Conservation (phyloP, 2,113 vertebrate species). For the Mustela nigripes region DNA sequence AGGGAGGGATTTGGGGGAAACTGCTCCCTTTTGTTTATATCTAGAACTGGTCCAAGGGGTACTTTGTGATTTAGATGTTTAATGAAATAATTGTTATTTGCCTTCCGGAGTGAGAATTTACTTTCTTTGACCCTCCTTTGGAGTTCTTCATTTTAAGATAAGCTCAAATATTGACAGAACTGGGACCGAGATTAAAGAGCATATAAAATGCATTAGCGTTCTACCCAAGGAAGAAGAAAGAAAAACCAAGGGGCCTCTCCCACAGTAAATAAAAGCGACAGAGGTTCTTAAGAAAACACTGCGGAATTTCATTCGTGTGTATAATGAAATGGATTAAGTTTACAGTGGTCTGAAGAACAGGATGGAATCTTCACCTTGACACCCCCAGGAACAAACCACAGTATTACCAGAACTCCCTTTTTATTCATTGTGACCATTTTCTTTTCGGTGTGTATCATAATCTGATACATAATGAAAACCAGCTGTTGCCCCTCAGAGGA, state of each 20-base stretch:
- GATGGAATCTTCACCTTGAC: not conserved
- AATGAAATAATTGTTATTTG: slow-evolving; percentile 78
- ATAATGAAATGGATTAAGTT: not conserved
- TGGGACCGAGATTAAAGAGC: slow-evolving; percentile 78
- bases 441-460: slow-evolving; percentile 6
- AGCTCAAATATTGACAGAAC: slow-evolving; percentile 86
- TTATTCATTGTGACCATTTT: slow-evolving; percentile 36
- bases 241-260: slow-evolving; percentile 34
- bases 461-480: not conserved
- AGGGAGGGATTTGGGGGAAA: not conserved
- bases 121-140: slow-evolving; percentile 77
- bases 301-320: not conserved
- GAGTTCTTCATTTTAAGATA: slow-evolving; percentile 84
- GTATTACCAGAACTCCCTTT: not conserved
- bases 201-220: slow-evolving; percentile 65
- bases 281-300: slow-evolving; percentile 61
- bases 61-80: slow-evolving; percentile 54
- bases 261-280: slow-evolving; percentile 46
- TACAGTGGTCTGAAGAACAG: not conserved
- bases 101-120: slow-evolving; percentile 74
- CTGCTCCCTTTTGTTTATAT: not conserved
- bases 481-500: not conserved
- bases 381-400: slow-evolving; percentile 32
- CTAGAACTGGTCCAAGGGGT: slow-evolving; percentile 47
- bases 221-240: slow-evolving; percentile 63